Evolutionary conservation across 1,140 invertebrate genomes (phyloP), one percentile per base, ranked within the genome.

Genomic region (Coelopa frigida): DNA sequence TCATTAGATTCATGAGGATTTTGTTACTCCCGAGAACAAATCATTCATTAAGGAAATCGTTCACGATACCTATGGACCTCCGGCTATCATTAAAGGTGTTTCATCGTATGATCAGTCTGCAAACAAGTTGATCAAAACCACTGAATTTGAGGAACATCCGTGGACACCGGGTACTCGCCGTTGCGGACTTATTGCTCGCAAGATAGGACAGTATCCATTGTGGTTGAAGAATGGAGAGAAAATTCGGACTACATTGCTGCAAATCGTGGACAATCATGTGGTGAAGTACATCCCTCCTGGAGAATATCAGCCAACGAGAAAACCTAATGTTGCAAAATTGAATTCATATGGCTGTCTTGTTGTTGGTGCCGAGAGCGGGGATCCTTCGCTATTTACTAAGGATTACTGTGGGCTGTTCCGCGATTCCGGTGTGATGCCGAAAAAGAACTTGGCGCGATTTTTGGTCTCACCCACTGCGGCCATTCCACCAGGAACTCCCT

Each of bases 221-320:
- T 99, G 94, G 94, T 68, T 80, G 3, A 94, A 89, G 70, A 77
- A 86, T 72, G 94, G 94, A 1, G 78, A 78, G 59, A 83, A 77
- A 74, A 70, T 93, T 44, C 54, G 72, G 1, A 81, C 86, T 3
- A 96, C 94, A 12, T 61, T 97, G 49, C 66, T 97, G 44, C 93
- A 97, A 74, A 78, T 97, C 14, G 72, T 89, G 20, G 95, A 98
- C 66, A 98, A 98, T 73, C 94, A 98, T 78, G 91, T 98, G 3
- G 81, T 98, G 36, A 87, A 84, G 60, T 97, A 95, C 70, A 84
- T 82, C 48, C 79, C 89, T 14, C 90, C 94, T 11, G 87, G 90
- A 66, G 74, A 87, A 58, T 88, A 79, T 64, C 60, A 75, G 14
- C 76, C 82, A n/a, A 65, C 63, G 0, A 73, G 76, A 55, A 71